A percentile compares a stretch with the other conserved stretches of the same genome.
phyloP scores from a whole-genome alignment of 2,888 invertebrate species.

The Notodonta ziczac region DNA sequence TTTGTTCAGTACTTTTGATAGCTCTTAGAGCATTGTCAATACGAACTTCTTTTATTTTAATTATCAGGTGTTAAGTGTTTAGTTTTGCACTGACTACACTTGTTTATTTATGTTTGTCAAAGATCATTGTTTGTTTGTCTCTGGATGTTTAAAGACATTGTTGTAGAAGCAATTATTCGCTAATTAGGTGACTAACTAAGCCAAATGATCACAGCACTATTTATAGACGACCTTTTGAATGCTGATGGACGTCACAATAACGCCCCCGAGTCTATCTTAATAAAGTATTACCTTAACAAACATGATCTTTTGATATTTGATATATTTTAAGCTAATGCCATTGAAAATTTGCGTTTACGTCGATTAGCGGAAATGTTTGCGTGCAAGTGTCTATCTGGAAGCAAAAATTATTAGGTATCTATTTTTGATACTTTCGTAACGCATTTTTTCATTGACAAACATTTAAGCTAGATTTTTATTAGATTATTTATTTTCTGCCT shows the following conservation, averaged over 20 bases:
- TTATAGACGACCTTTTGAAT: constrained; percentile 4
- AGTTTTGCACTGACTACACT: not conserved
- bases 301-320: not conserved
- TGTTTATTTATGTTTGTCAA: not conserved
- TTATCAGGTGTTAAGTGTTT: not conserved
- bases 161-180: not conserved
- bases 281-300: not conserved
- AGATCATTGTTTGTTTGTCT: constrained; percentile 2
- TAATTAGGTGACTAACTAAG: not conserved
- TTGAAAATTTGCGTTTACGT: too few relatives aligned
- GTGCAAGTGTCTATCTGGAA: too few relatives aligned
- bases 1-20: too few relatives aligned
- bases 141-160: not conserved
- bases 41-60: too few relatives aligned
- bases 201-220: not conserved
- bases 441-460: not conserved
- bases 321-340: too few relatives aligned
- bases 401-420: too few relatives aligned
- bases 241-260: not conserved
- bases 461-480: not conserved
- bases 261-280: not conserved
- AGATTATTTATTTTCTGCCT: constrained; percentile 27
- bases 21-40: too few relatives aligned
- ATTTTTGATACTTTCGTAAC: too few relatives aligned
- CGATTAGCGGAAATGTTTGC: too few relatives aligned